Base-by-base conservation (phyloP, 1,140 invertebrate genomes). In the Riptortus pedestris region DNA sequence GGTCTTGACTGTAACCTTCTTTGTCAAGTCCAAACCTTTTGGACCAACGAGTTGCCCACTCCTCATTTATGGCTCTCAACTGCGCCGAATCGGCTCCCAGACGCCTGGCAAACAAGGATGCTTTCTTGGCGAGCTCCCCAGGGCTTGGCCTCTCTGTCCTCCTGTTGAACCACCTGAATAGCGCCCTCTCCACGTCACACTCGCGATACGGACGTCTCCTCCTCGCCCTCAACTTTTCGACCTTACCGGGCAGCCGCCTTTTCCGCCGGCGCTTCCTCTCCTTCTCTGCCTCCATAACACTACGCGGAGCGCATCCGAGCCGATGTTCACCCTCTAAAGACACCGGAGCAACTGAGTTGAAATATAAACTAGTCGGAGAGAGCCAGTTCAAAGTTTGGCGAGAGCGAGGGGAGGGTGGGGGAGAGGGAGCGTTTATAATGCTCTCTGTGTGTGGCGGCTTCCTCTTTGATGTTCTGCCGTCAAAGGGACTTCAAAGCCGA, bases 1-100 rank as follows among this genome's bases (percentile, higher is more conserved):
- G 72, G 52, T 75, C 74, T 4, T 74, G 73, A 2, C 73, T 73
- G 65, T 77, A 78, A 12, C 66, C 24, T 20, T 66, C 65, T 48
- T 63, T 45, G 31, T 31, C 20, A 2, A 69, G 26, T 9, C 69
- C 70, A 48, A 70, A 69, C 20, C 67, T 65, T 9, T 60, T 57
- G 18, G 62, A 31, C 69, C 70, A 71, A 24, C 60, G 63, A 0
- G 59, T 28, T 3, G 67, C 43, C 69, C 70, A 71, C 5, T 67
- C 67, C 27, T 65, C 55, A 31, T 67, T 31, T 5, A 70, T 31
- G 7, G 14, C 2, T 22, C 47, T 67, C 20, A 65, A n/a, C 11
- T 65, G 58, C 2, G 18, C 55, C 3, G 62, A 52, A 29, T 45
- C 24, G 14, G 66, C 69, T 4, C 69, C 68, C 14, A 69, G 28